Conservation (phyloP, 2,113 vertebrate species). For the Spheniscus mendiculus region DNA sequence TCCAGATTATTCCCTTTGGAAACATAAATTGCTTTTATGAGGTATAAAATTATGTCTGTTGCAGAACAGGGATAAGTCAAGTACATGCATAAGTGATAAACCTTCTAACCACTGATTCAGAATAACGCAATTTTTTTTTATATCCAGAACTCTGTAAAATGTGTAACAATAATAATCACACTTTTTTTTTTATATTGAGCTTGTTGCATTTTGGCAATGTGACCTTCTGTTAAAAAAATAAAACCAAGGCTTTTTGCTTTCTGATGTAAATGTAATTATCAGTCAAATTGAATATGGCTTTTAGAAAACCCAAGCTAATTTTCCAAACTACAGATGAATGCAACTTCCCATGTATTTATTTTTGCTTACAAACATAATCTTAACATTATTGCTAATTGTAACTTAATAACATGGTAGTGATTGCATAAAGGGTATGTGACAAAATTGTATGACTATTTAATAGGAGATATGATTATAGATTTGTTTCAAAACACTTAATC, state of each 20-base stretch:
- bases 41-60: constrained; percentile 88
- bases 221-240: constrained; percentile 43
- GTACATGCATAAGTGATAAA: constrained; percentile 83
- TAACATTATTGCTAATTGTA: constrained; percentile 38
- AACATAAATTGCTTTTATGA: constrained; percentile 88
- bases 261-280: constrained; percentile 42
- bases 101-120: constrained; percentile 80
- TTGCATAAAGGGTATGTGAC: constrained; percentile 14
- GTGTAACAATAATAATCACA: constrained; percentile 60
- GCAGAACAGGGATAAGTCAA: constrained; percentile 84
- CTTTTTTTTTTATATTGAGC: constrained; percentile 35
- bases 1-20: constrained; percentile 85
- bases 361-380: constrained; percentile 54
- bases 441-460: constrained; percentile 14
- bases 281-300: constrained; percentile 8
- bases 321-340: constrained; percentile 37
- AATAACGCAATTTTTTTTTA: constrained; percentile 67
- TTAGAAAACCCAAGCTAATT: constrained; percentile 36
- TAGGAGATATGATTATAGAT: constrained; percentile 5
- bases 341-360: constrained; percentile 34
- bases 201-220: constrained; percentile 28
- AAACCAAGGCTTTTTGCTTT: neutral
- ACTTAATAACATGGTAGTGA: constrained; percentile 31
- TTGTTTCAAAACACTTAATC: constrained; percentile 22
- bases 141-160: constrained; percentile 67